A percentile compares a stretch with the other conserved stretches of the same genome.
phyloP scores from a whole-genome alignment of 92 coral and sea anemone genomes.

The Epizoanthus ramosus region DNA sequence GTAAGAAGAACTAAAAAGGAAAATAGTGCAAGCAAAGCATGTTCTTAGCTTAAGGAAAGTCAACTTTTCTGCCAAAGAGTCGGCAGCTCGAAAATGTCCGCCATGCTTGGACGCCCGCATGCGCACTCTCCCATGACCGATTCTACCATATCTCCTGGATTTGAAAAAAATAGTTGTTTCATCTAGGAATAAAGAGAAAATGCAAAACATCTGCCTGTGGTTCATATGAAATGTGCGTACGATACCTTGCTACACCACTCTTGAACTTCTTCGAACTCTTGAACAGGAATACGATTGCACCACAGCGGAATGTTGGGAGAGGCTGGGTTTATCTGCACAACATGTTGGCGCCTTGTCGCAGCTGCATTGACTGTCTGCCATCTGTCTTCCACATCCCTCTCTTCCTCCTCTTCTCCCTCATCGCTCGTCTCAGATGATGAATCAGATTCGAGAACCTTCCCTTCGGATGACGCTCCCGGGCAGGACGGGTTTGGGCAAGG shows the following conservation, averaged over 20 bases:
- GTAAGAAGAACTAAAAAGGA: no score
- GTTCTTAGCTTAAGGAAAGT: no score
- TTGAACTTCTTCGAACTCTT: slow-evolving; percentile 60
- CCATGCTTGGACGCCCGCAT: no score
- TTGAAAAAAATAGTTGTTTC: neutral
- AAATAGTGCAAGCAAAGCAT: no score
- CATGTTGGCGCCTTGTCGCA: slow-evolving; percentile 59
- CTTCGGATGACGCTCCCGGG: slow-evolving; percentile 64
- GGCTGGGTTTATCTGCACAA: slow-evolving; percentile 57
- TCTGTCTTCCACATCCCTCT: neutral
- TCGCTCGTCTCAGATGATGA: slow-evolving; percentile 61
- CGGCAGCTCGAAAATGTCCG: no score
- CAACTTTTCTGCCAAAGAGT: no score
- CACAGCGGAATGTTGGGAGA: slow-evolving; percentile 61
- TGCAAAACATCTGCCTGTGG: neutral
- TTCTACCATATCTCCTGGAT: no score
- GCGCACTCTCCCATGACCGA: no score
- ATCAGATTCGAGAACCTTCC: slow-evolving; percentile 46
- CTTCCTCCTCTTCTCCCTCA: slow-evolving; percentile 40
- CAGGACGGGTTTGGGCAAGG: slow-evolving; percentile 69
- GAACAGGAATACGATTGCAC: slow-evolving; percentile 66
- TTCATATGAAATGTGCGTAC: neutral
- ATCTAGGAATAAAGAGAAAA: neutral
- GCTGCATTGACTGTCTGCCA: neutral
- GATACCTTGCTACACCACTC: slow-evolving; percentile 53